A percentile compares a stretch with the other conserved stretches of the same genome.
phyloP scores from a whole-genome alignment of 2,113 vertebrate species.

The Melanocharis versteri region DNA sequence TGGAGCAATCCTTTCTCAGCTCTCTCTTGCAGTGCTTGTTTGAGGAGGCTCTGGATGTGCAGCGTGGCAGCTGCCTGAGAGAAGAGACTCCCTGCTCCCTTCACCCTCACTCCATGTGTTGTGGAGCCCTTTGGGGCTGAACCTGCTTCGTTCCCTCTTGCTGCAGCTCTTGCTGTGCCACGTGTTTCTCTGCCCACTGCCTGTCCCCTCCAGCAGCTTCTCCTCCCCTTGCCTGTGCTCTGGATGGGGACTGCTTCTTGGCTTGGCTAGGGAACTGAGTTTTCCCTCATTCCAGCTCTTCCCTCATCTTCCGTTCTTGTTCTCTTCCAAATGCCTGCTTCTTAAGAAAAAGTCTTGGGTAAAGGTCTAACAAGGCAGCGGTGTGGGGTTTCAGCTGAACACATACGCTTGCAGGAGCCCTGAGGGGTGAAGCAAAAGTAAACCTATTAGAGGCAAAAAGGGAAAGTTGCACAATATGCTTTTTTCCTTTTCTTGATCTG shows the following conservation, averaged over 20 bases:
- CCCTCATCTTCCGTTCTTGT: neutral
- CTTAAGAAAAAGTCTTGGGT: neutral
- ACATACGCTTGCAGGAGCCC: neutral
- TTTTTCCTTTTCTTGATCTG: neutral
- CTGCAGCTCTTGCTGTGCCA: neutral
- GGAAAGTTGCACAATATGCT: neutral
- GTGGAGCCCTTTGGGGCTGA: neutral
- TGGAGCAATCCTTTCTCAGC: neutral
- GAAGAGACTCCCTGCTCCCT: neutral
- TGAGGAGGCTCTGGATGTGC: neutral
- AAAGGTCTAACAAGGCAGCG: neutral
- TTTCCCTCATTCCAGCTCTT: neutral
- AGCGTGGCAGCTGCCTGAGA: neutral
- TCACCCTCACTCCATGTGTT: accelerated
- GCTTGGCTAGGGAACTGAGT: neutral
- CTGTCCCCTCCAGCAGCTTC: neutral
- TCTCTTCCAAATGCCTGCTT: neutral
- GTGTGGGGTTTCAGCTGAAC: neutral
- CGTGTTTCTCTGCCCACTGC: neutral
- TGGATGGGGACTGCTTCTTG: neutral
- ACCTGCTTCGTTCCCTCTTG: neutral
- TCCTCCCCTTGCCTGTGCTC: neutral
- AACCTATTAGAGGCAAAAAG: constrained; percentile 6
- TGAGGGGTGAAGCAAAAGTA: neutral
- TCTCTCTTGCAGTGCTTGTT: neutral